Base-by-base conservation (phyloP, 1,140 invertebrate species). In the Pseudomyrmex dendroicus region DNA sequence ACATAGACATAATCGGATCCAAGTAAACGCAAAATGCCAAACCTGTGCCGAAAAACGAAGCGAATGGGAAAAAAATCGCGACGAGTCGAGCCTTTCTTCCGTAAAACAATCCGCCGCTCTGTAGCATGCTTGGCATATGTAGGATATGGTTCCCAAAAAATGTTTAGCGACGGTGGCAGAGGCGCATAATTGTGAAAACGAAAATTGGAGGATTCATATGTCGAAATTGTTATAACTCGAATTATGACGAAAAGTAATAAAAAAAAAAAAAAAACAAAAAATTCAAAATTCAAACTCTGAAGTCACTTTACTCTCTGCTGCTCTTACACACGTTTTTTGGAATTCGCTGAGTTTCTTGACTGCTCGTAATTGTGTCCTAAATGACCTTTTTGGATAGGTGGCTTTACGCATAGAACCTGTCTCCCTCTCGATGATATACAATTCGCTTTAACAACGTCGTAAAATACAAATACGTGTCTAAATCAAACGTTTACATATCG, bases 31-130 rank as follows among this genome's bases (percentile, higher is more conserved):
- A 13, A 64, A 63, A 15, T 48, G 44, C 9, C 15, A 66, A 44
- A 48, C 15, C 7, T n/a, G 9, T 64, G 22, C 15, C 35, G 17
- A 61, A 8, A 48, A 20, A 59, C 7, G n/a, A n/a, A 57, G 52
- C 17, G 12, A 57, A 35, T 10, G 10, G 52, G 20, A 48, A 74
- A 59, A 25, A 59, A 25, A 50, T 25, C 35, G 74, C 86, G 86
- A 87, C 86, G 86, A 88, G 86, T 88, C 86, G 86, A 88, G 86
- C 86, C 86, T 74, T 73, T 48, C 74, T 67, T 35, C 35, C 35
- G 54, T 66, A 62, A 73, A 54, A 35, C 5, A 35, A 84, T 87
- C 85, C 70, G 66, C 76, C 50, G 73, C 73, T 87, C 82, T 74
- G 85, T 87, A 87, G 86, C 82, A 87, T 87, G 86, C 80, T 87